Percentiles rank a stretch among this genome's conserved stretches.
Evolutionary conservation across 2,888 invertebrate species (phyloP).

Genomic region (Plusia festucae): DNA sequence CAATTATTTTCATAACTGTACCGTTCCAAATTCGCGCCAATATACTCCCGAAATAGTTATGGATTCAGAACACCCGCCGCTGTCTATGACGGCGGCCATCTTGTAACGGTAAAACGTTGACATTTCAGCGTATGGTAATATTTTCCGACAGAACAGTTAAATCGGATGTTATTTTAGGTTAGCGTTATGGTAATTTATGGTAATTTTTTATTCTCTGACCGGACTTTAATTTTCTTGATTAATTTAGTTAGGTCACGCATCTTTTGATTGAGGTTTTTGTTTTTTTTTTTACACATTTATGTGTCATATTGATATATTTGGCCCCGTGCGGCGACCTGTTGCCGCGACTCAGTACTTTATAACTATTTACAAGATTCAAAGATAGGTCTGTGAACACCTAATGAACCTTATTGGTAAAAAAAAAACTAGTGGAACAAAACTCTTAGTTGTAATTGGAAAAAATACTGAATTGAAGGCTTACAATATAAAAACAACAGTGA

Average conservation of each 20-base stretch:
- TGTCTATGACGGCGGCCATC: constrained; percentile 56
- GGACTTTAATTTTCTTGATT: background rate
- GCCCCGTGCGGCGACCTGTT: too few species aligned
- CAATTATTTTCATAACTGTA: constrained; percentile 47
- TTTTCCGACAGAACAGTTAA: constrained; percentile 16
- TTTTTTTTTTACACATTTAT: too few species aligned
- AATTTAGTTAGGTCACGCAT: background rate
- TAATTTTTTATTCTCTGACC: background rate
- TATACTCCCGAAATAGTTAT: constrained; percentile 66
- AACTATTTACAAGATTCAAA: too few species aligned
- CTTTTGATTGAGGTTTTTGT: background rate
- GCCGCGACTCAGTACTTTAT: too few species aligned
- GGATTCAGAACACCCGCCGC: constrained; percentile 63
- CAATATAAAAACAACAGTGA: background rate
- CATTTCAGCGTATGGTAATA: constrained; percentile 43
- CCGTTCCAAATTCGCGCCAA: constrained; percentile 68
- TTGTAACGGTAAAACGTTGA: constrained; percentile 56
- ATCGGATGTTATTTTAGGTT: constrained; percentile 9
- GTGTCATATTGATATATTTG: too few species aligned
- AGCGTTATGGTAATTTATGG: constrained; percentile 6
- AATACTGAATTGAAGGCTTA: background rate
- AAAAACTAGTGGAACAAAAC: too few species aligned
- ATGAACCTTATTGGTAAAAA: too few species aligned
- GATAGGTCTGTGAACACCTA: too few species aligned
- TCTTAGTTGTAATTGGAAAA: background rate